Conservation (phyloP, 2,888 invertebrate genomes). For the Trachelus troglodyta region DNA sequence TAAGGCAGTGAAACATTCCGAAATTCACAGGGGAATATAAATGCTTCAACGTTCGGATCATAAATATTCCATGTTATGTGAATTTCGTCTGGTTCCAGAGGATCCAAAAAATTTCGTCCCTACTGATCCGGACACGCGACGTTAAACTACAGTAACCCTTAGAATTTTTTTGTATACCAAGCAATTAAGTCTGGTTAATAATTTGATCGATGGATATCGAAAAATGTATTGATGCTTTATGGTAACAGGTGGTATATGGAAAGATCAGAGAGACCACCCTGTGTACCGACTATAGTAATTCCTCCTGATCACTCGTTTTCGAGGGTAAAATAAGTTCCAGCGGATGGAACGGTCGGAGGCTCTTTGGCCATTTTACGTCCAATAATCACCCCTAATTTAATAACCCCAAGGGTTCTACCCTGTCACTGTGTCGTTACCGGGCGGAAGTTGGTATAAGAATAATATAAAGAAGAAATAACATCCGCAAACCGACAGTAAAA, state of each 20-base stretch:
- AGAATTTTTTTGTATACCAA: too few relatives aligned
- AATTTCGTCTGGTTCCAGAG: too few relatives aligned
- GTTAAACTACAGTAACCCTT: too few relatives aligned
- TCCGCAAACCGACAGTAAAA: slow-evolving; percentile 27
- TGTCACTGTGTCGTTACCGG: slow-evolving; percentile 18
- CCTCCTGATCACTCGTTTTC: slow-evolving; percentile 19
- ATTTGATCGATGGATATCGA: too few relatives aligned
- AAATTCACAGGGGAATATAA: neutral
- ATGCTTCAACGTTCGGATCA: neutral
- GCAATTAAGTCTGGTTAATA: too few relatives aligned
- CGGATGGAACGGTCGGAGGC: neutral
- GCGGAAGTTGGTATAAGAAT: slow-evolving; percentile 13
- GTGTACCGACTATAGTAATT: slow-evolving; percentile 12
- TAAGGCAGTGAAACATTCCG: too few relatives aligned
- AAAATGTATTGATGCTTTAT: neutral
- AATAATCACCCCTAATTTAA: slow-evolving; percentile 10
- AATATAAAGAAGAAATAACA: too few relatives aligned
- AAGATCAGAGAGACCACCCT: slow-evolving; percentile 19
- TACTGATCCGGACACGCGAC: too few relatives aligned
- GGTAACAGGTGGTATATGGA: slow-evolving; percentile 25
- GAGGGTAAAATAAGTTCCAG: neutral
- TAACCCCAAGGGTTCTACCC: slow-evolving; percentile 5
- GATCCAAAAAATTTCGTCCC: too few relatives aligned
- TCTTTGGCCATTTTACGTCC: too few relatives aligned
- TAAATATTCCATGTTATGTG: slow-evolving; percentile 6